Percentiles rank a stretch among this genome's conserved stretches.
phyloP scores from a whole-genome alignment of 2,888 invertebrate genomes.

The Lasioglossum vierecki region DNA sequence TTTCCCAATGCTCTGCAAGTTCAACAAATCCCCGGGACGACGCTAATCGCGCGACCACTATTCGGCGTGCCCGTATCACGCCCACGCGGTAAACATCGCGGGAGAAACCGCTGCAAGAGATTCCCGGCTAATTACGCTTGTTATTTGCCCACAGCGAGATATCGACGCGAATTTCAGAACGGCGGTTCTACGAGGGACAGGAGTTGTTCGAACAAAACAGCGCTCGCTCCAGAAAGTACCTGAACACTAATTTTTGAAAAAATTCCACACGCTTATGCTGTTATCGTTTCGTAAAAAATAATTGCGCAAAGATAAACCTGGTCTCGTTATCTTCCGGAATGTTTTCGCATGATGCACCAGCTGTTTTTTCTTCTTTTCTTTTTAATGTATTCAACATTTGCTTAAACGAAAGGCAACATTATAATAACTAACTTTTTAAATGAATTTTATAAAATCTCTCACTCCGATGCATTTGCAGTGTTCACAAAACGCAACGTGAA shows the following conservation, averaged over 20 bases:
- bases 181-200: neutral
- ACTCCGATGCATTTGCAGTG: neutral
- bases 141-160: neutral
- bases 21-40: neutral
- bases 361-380: neutral
- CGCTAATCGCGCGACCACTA: conserved; percentile 24
- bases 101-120: conserved; percentile 17
- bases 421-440: no score
- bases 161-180: neutral
- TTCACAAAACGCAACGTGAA: neutral
- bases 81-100: conserved; percentile 9
- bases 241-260: neutral
- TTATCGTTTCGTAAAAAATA: neutral
- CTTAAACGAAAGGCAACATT: no score
- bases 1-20: neutral
- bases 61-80: conserved; percentile 16
- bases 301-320: neutral
- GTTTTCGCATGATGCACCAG: neutral
- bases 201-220: neutral
- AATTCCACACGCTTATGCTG: neutral
- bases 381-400: no score
- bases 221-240: neutral
- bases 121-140: conserved; percentile 30
- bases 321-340: neutral
- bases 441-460: no score